These are phyloP conservation scores for Nannoperca obscura DNA, from an alignment of 2,797 vertebrate species.

Conservation along the genomic window DNA sequence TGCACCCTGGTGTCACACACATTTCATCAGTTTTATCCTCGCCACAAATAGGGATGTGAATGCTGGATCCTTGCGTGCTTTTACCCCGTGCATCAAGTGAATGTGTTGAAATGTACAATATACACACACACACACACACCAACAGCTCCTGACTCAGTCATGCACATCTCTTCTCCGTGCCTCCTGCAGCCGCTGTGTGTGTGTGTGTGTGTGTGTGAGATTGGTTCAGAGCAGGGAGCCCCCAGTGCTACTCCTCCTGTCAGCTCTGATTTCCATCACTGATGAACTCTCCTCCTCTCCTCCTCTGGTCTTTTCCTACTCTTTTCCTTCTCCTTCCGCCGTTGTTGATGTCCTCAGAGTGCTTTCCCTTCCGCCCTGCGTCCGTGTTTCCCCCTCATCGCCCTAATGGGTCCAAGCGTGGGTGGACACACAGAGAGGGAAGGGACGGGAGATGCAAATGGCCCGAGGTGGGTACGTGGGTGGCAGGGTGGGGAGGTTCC, in stretches of 20 bases:
- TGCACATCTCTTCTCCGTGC: not conserved
- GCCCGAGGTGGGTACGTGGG: constrained; percentile 59
- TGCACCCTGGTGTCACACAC: constrained; percentile 39
- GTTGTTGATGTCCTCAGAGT: constrained; percentile 55
- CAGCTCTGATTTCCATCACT: constrained; percentile 55
- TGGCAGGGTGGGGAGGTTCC: constrained; percentile 62
- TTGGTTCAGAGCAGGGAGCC: constrained; percentile 55
- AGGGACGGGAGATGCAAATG: constrained; percentile 49
- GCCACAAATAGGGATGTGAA: constrained; percentile 32
- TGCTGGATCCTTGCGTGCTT: not conserved
- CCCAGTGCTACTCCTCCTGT: constrained; percentile 69
- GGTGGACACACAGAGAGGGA: constrained; percentile 32
- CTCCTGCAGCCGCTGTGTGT: not conserved
- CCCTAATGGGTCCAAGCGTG: constrained; percentile 60
- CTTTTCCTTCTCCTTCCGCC: constrained; percentile 26
- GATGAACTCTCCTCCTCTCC: constrained; percentile 8
- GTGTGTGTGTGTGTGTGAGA: constrained; percentile 2
- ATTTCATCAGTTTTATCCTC: constrained; percentile 23
- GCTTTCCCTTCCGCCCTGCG: constrained; percentile 61
- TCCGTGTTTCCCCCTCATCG: constrained; percentile 65
- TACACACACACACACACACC: not conserved
- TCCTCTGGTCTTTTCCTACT: constrained; percentile 37
- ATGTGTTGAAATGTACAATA: constrained; percentile 9
- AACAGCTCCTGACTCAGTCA: constrained; percentile 8
- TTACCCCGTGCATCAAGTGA: not conserved